phyloP scores from a whole-genome alignment of 1,140 invertebrate species.

The Camponotus floridanus region DNA sequence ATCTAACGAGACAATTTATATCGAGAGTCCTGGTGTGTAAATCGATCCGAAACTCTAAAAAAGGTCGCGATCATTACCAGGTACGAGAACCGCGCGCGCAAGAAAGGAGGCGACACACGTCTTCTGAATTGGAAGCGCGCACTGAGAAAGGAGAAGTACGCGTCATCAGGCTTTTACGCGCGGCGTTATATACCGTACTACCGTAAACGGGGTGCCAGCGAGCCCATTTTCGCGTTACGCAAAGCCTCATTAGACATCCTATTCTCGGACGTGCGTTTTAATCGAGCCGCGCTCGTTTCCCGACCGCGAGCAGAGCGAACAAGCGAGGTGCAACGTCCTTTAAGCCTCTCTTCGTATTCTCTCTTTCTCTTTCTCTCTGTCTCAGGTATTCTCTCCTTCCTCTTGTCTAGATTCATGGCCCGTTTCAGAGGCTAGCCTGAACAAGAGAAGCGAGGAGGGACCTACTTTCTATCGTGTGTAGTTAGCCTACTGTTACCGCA shows the following conservation, averaged over 20 bases:
- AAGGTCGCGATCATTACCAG: constrained; percentile 46
- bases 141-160: constrained; percentile 63
- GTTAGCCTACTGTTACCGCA: constrained; percentile 78
- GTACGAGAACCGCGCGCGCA: constrained; percentile 38
- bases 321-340: constrained; percentile 67
- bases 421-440: constrained; percentile 56
- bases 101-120: constrained; percentile 61
- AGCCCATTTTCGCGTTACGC: constrained; percentile 75
- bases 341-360: constrained; percentile 59
- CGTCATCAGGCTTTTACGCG: constrained; percentile 38
- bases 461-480: constrained; percentile 82
- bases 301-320: constrained; percentile 34
- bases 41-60: constrained; percentile 45
- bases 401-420: constrained; percentile 39
- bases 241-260: constrained; percentile 76
- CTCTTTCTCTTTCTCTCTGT: background rate
- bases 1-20: constrained; percentile 33
- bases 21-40: constrained; percentile 16
- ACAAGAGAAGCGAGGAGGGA: constrained; percentile 75
- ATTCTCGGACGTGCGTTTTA: constrained; percentile 73
- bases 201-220: constrained; percentile 69
- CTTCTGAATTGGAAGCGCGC: constrained; percentile 69
- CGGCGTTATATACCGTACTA: constrained; percentile 62
- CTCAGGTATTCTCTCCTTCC: background rate
- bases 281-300: constrained; percentile 61